Conservation (phyloP, 2,888 invertebrate species). For the Pharmacophagus antenor region DNA sequence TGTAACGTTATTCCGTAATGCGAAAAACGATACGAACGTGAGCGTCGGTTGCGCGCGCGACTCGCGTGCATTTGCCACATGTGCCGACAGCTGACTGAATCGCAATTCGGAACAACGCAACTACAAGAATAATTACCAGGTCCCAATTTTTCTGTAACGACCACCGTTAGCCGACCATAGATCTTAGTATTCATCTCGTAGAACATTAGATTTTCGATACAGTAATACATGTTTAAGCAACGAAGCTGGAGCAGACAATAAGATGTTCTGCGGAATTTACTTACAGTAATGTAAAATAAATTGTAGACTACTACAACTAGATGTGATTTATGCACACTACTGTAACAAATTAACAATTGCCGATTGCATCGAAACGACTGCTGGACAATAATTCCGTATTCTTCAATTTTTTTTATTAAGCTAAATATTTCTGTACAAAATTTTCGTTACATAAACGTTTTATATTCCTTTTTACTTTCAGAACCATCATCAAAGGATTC, state of each 20-base stretch:
- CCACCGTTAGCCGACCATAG: slow-evolving; percentile 43
- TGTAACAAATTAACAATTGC: slow-evolving; percentile 75
- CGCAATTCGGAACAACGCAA: slow-evolving; percentile 73
- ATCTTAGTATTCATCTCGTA: slow-evolving; percentile 29
- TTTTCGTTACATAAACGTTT: too few species aligned
- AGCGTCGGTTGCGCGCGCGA: slow-evolving; percentile 66
- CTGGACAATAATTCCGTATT: slow-evolving; percentile 32
- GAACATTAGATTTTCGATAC: slow-evolving; percentile 46
- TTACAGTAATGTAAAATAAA: slow-evolving; percentile 59
- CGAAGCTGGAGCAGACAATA: slow-evolving; percentile 33
- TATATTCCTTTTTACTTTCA: too few species aligned
- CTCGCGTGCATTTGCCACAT: slow-evolving; percentile 71
- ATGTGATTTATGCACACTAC: slow-evolving; percentile 68
- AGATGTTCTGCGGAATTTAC: slow-evolving; percentile 41
- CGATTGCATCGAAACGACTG: slow-evolving; percentile 50
- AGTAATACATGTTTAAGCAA: slow-evolving; percentile 53
- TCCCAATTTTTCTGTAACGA: slow-evolving; percentile 65
- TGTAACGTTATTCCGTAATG: slow-evolving; percentile 45
- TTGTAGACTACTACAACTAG: slow-evolving; percentile 61
- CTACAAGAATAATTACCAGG: slow-evolving; percentile 56
- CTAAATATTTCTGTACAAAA: neutral
- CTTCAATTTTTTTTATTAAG: neutral
- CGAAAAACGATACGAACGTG: slow-evolving; percentile 52
- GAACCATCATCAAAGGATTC: too few species aligned
- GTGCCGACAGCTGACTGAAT: slow-evolving; percentile 78